Conservation (phyloP, 2,113 vertebrate genomes). For the Elanus axillaris region DNA sequence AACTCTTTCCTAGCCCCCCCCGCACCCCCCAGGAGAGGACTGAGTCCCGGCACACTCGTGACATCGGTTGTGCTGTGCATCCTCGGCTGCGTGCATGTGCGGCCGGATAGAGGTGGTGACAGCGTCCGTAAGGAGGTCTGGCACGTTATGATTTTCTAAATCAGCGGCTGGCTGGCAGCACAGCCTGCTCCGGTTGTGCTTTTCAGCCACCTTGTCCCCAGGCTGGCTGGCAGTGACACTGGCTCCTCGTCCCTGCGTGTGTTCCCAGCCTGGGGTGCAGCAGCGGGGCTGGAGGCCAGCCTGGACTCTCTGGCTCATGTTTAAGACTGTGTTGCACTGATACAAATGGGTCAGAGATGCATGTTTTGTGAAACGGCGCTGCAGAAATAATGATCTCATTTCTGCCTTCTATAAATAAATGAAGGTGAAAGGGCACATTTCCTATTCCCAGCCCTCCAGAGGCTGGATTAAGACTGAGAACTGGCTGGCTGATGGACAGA, state of each 20-base stretch:
- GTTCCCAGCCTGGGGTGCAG: background rate
- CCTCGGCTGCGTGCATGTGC: background rate
- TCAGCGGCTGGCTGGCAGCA: background rate
- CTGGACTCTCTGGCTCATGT: background rate
- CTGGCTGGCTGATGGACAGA: background rate
- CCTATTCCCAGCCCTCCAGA: background rate
- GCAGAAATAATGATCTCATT: background rate
- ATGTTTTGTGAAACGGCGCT: background rate
- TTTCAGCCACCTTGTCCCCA: background rate
- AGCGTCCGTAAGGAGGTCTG: background rate
- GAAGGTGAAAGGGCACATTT: conserved; percentile 32
- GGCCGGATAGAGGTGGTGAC: background rate
- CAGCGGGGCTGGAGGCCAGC: background rate
- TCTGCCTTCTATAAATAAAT: conserved; percentile 47
- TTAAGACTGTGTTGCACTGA: background rate
- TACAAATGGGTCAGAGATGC: background rate
- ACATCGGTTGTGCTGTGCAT: background rate
- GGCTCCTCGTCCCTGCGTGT: rapidly evolving
- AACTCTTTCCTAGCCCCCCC: background rate
- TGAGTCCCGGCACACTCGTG: background rate
- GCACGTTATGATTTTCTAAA: background rate
- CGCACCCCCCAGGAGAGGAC: background rate
- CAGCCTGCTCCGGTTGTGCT: background rate
- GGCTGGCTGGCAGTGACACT: background rate
- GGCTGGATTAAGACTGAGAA: background rate